These are phyloP conservation scores for Solenopsis invicta DNA, from an alignment of 1,140 invertebrate genomes.

Conservation along the genomic window DNA sequence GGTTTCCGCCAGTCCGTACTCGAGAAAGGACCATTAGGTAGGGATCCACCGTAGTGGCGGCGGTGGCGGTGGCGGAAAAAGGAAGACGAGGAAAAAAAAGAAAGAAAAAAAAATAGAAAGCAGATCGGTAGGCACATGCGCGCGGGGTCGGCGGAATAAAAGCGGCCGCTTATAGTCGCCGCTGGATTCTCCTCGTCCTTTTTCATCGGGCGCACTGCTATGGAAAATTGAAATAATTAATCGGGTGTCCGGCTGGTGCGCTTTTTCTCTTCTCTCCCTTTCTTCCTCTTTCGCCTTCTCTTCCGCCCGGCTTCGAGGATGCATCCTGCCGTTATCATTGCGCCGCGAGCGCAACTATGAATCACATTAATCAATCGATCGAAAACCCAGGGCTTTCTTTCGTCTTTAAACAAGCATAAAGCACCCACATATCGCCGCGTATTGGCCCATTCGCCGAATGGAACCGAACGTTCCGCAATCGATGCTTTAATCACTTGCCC, in stretches of 20 bases:
- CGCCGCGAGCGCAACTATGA: background rate
- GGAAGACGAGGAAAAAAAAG: background rate
- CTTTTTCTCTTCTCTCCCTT: background rate
- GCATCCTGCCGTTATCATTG: conserved; percentile 8
- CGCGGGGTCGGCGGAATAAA: conserved; percentile 47
- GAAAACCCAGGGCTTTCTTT: conserved; percentile 13
- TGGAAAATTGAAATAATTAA: conserved; percentile 63
- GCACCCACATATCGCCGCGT: background rate
- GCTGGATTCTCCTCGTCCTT: conserved; percentile 22
- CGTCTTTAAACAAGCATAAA: conserved; percentile 38
- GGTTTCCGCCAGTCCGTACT: conserved; percentile 24
- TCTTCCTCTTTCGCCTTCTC: background rate
- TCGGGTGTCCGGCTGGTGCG: background rate
- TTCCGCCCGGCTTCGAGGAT: background rate
- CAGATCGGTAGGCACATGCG: conserved; percentile 2
- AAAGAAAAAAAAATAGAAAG: background rate
- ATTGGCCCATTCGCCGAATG: conserved; percentile 7
- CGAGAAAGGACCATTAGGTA: conserved; percentile 65
- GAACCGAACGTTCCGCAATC: background rate
- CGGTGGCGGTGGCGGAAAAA: background rate
- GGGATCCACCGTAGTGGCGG: conserved; percentile 38
- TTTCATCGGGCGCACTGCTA: conserved; percentile 42
- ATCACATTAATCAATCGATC: conserved; percentile 50
- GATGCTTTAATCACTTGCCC: conserved; percentile 25
- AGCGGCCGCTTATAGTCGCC: conserved; percentile 49